A percentile compares a stretch with the other conserved stretches of the same genome.
Evolutionary conservation across 2,797 vertebrate species (phyloP).

Genomic region (Hippoglossus hippoglossus): DNA sequence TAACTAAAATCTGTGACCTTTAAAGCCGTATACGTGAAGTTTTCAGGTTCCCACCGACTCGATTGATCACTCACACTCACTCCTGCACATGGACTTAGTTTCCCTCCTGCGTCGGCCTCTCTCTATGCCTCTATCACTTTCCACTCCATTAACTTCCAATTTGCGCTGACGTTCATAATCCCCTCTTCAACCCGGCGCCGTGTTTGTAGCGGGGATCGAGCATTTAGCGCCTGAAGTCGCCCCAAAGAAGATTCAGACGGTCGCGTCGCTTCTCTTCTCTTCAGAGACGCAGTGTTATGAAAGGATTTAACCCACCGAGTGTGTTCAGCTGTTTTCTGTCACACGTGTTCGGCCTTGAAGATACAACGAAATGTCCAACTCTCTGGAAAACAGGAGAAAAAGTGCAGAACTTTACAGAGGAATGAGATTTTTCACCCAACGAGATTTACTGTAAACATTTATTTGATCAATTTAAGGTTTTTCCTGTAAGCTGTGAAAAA

Average conservation of each 20-base stretch:
- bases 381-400: no score
- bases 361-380: no score
- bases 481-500: no score
- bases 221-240: background rate
- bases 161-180: slow-evolving; percentile 22
- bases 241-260: no score
- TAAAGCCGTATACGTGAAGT: background rate
- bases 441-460: no score
- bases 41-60: background rate
- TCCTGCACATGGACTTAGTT: background rate
- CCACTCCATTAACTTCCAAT: slow-evolving; percentile 29
- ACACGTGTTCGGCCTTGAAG: no score
- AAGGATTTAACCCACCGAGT: background rate
- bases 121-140: background rate
- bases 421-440: no score
- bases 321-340: background rate
- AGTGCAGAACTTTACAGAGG: no score
- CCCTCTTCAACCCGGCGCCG: background rate
- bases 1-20: no score
- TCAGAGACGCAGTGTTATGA: background rate
- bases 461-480: no score
- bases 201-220: background rate
- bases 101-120: background rate
- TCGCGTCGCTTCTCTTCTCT: background rate
- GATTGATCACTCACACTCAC: background rate